Evolutionary conservation across 2,888 invertebrate genomes (phyloP), one percentile per base, ranked within the genome.

Genomic region (Pandemis heparana): DNA sequence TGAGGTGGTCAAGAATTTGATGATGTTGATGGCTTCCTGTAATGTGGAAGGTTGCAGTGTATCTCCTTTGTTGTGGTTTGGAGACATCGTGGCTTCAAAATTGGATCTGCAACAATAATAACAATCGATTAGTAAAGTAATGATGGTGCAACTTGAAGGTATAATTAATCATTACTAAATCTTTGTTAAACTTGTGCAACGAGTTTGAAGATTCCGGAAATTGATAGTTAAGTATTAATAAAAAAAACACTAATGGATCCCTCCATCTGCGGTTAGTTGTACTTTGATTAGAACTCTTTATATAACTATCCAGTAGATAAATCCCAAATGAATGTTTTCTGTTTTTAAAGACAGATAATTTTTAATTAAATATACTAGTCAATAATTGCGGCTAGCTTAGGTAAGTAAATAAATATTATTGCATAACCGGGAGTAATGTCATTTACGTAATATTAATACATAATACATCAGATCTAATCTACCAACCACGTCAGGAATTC

Each of bases 1-100:
- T 81, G 94, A 87, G 75, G 90, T 89, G 78, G 87, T 90, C 65
- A 94, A 84, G 83, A 94, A 94, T 83, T 92, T 93, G 76, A 94
- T 94, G 73, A 92, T 85, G 81, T 94, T 94, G 79, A 91, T 85
- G 76, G 94, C 94, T 82, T 94, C 94, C 81, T 94, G 94, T 70
- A 94, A 80, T 68, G 92, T 89, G 76, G 90, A 82, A 60, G 93
- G 94, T 77, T 92, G 89, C 78, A 88, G 82, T 74, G 88, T 79
- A 79, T 88, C 88, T 82, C 90, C 89, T 80, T 88, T 89, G 72
- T 80, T 84, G 59, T 79, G 77, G 53, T 81, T 83, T 61, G 80
- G 83, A 53, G 90, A 82, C 89, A 89, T 89, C 78, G 77, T 84
- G 80, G 76, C 75, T 77, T 78, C 78, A 77, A 77, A 80, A 78